phyloP scores from a whole-genome alignment of 2,113 vertebrate genomes.

The Agapornis roseicollis region DNA sequence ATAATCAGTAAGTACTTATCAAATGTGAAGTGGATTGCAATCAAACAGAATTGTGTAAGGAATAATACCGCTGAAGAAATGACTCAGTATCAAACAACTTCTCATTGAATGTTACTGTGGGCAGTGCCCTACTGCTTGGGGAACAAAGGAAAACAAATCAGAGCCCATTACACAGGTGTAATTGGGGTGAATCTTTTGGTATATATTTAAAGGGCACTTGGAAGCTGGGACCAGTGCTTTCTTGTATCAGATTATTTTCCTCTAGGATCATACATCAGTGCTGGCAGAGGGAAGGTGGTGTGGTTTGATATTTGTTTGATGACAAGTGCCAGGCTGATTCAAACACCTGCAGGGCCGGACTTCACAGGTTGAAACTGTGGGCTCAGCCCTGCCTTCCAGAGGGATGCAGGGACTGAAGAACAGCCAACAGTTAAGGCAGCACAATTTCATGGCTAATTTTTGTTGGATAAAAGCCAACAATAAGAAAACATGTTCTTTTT shows the following conservation, averaged over 20 bases:
- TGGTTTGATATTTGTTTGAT: neutral
- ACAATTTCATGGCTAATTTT: neutral
- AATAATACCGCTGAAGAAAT: constrained; percentile 36
- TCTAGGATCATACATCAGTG: neutral
- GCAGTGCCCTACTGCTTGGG: constrained; percentile 18
- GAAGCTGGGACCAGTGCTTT: neutral
- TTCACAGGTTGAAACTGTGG: neutral
- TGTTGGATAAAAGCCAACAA: neutral
- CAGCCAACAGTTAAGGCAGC: neutral
- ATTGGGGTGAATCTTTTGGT: constrained; percentile 54
- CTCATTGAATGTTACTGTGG: constrained; percentile 15
- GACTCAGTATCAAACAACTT: constrained; percentile 37
- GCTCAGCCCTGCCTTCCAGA: neutral
- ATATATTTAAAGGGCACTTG: neutral
- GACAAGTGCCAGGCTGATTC: neutral
- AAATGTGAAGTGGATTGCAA: constrained; percentile 50
- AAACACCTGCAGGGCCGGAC: neutral
- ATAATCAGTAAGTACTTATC: constrained; percentile 19
- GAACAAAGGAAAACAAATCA: constrained; percentile 45
- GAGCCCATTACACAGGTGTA: constrained; percentile 43
- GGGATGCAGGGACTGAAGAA: neutral
- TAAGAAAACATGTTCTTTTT: neutral
- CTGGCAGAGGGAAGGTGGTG: neutral
- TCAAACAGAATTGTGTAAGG: constrained; percentile 38
- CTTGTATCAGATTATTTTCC: constrained; percentile 30